These are phyloP conservation scores for Falco peregrinus DNA, from an alignment of 2,797 vertebrate species.

Conservation along the genomic window DNA sequence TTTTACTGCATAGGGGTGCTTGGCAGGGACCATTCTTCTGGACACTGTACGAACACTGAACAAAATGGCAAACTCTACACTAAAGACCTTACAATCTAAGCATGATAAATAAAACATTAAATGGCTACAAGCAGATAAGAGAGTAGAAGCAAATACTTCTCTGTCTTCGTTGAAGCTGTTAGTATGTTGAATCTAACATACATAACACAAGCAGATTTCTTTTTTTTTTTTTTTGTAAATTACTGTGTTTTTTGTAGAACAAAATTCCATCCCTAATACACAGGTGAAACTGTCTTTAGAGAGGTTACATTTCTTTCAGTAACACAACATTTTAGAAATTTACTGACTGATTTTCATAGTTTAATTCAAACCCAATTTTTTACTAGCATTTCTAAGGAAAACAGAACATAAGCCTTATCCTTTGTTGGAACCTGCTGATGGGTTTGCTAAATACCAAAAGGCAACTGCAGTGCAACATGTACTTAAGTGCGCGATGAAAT, in stretches of 20 bases:
- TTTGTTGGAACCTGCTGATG: background rate
- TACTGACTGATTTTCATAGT: background rate
- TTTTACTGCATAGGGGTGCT: conserved; percentile 8
- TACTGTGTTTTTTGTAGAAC: background rate
- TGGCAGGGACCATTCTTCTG: conserved; percentile 20
- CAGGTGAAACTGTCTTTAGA: conserved; percentile 21
- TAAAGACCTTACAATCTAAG: conserved; percentile 2
- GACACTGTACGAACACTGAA: conserved; percentile 14
- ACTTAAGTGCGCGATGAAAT: background rate
- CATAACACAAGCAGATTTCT: background rate
- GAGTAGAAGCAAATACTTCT: background rate
- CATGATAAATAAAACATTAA: background rate
- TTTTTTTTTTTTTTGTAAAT: background rate
- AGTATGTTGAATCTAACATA: background rate
- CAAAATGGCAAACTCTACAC: conserved; percentile 16
- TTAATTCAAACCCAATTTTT: background rate
- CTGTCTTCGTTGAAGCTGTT: background rate
- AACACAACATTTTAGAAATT: background rate
- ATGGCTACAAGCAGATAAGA: background rate
- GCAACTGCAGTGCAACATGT: background rate
- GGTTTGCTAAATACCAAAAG: conserved; percentile 1
- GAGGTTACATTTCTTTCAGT: background rate
- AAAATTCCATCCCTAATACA: background rate
- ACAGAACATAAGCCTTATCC: background rate
- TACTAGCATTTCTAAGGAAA: background rate